Evolutionary conservation across 2,113 vertebrate species (phyloP).

Genomic region (Heptranchias perlo): DNA sequence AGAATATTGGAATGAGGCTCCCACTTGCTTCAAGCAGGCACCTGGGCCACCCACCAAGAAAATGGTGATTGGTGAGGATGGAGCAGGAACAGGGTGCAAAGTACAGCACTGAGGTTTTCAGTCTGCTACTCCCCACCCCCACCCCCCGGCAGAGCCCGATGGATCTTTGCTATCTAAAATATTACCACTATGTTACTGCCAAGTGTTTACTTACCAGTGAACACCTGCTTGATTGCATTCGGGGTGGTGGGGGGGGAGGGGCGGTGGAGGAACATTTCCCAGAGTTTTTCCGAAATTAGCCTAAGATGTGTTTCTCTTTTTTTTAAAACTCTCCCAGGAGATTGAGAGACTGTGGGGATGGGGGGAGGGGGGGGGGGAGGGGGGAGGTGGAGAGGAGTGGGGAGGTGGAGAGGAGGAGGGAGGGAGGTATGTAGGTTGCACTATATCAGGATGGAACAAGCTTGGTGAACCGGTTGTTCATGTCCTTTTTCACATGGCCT

Average conservation of each 20-base stretch:
- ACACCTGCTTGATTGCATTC: not conserved
- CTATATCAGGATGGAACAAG: not conserved
- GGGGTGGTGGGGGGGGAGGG: too few relatives aligned
- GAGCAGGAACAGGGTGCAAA: too few relatives aligned
- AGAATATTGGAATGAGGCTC: not conserved
- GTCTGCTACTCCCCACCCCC: too few relatives aligned
- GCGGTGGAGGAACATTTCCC: too few relatives aligned
- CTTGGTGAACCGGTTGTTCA: not conserved
- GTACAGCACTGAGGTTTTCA: too few relatives aligned
- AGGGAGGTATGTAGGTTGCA: not conserved
- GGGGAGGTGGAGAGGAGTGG: too few relatives aligned
- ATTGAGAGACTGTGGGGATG: not conserved
- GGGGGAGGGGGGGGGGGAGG: not conserved
- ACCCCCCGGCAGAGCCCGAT: not conserved
- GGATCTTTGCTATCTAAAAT: not conserved
- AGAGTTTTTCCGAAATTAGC: not conserved
- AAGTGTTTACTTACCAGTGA: not conserved
- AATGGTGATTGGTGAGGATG: too few relatives aligned
- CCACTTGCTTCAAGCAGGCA: not conserved
- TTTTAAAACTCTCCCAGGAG: too few relatives aligned
- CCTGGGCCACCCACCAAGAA: too few relatives aligned
- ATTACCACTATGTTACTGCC: not conserved
- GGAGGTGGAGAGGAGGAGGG: too few relatives aligned
- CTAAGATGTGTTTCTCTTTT: not conserved
- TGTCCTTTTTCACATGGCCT: not conserved